Percentiles rank a stretch among this genome's conserved stretches.
Evolutionary conservation across 2,888 invertebrate genomes (phyloP).

Genomic region (Tetrapedia diversipes): DNA sequence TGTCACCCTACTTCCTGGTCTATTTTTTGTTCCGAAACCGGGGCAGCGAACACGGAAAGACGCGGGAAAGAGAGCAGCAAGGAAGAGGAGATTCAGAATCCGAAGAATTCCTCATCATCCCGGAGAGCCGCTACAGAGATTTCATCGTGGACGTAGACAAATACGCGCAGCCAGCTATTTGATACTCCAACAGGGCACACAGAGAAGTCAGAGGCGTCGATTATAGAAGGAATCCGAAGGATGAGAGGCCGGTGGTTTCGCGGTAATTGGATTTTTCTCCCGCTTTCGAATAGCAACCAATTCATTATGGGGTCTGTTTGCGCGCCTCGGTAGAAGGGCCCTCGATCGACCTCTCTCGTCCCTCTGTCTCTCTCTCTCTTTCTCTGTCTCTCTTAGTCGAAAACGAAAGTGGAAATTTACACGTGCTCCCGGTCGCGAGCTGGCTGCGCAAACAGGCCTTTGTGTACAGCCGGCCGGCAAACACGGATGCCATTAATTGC

Average conservation of each 20-base stretch:
- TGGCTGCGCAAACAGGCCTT: slow-evolving; percentile 33
- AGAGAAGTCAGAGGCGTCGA: slow-evolving; percentile 22
- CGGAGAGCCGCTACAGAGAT: neutral
- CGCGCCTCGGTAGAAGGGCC: slow-evolving; percentile 49
- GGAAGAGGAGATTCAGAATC: neutral
- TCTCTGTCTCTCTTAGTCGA: slow-evolving; percentile 32
- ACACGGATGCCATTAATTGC: slow-evolving; percentile 66
- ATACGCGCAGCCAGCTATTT: neutral
- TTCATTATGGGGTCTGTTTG: slow-evolving; percentile 73
- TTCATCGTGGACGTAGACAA: slow-evolving; percentile 9
- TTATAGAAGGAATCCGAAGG: slow-evolving; percentile 22
- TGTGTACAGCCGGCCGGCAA: slow-evolving; percentile 53
- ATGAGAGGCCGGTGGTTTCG: slow-evolving; percentile 6
- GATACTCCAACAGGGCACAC: neutral
- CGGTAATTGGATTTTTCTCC: slow-evolving; percentile 43
- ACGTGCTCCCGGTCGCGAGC: slow-evolving; percentile 33
- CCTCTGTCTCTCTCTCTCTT: neutral
- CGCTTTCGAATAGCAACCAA: slow-evolving; percentile 62
- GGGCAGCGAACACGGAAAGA: neutral
- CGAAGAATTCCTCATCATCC: neutral
- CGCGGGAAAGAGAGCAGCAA: neutral
- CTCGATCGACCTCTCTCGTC: slow-evolving; percentile 55
- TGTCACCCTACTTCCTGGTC: neutral
- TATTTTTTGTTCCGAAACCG: neutral
- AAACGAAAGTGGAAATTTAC: slow-evolving; percentile 59